Conservation (phyloP, 2,797 vertebrate genomes). For the Xiphophorus birchmanni region DNA sequence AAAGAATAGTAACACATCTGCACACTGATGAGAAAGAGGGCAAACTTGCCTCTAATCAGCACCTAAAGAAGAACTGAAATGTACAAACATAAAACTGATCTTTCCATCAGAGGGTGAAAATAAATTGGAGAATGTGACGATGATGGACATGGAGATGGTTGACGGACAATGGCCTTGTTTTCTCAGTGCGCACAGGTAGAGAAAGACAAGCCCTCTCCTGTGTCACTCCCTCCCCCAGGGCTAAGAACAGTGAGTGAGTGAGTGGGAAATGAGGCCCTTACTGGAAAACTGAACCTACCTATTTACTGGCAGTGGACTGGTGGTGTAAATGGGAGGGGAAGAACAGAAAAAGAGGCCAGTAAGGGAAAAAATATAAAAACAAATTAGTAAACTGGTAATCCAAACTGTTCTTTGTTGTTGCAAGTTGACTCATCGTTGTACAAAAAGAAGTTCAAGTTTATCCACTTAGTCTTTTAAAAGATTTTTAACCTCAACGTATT, state of each 20-base stretch:
- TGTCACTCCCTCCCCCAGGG: slow-evolving; percentile 72
- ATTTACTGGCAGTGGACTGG: slow-evolving; percentile 70
- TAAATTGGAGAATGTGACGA: neutral
- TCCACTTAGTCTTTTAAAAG: neutral
- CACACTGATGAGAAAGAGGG: neutral
- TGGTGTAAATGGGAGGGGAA: neutral
- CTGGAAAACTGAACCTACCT: slow-evolving; percentile 71
- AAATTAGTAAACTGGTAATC: slow-evolving; percentile 30
- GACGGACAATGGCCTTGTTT: slow-evolving; percentile 52
- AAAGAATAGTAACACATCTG: neutral
- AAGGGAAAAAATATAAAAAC: neutral
- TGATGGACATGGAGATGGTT: slow-evolving; percentile 25
- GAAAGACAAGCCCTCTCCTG: slow-evolving; percentile 65
- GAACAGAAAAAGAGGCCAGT: neutral
- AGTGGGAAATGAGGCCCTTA: slow-evolving; percentile 71
- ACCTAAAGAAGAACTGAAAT: neutral
- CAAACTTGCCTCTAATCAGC: neutral
- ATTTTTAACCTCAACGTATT: neutral
- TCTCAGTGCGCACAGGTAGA: slow-evolving; percentile 45
- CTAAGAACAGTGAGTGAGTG: slow-evolving; percentile 31
- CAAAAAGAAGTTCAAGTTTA: neutral
- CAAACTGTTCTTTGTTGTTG: slow-evolving; percentile 20
- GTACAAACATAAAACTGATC: slow-evolving; percentile 5
- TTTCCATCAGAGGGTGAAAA: neutral
- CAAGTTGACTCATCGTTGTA: neutral